Base-by-base conservation (phyloP, 2,888 invertebrate species). In the Leucoptera coffeella region DNA sequence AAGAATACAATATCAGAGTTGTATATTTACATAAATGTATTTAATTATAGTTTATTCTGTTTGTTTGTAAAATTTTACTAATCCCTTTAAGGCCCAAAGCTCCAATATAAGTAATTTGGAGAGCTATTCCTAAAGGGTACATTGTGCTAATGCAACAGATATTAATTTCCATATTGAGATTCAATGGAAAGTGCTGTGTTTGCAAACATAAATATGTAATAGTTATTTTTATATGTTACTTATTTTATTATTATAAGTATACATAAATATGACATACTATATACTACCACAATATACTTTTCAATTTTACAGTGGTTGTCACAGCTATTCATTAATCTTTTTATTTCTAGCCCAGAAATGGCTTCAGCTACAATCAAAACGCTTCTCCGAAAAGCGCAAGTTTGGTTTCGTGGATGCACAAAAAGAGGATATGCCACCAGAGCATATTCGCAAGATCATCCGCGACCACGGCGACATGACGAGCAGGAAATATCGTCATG, bases 401-500 rank as follows among this genome's bases (percentile, higher is more conserved):
- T 92, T 97, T 56, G 99, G 99, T 0, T 99, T 97, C 59, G 88
- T 97, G 3, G 97, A 99, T 62, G 92, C 96, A 0, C 97, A 97
- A 50, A 99, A 99, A 54, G 99, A 99, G 52, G 97, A 99, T 38
- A 97, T 99, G 97, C 99, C 99, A 8, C 95, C 97, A 0, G 99
- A 99, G 53, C 97, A 99, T 60, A 93, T 99, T 32, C 77, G 99
- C 13, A 99, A 99, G 65, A 99, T 99, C 45, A 96, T 99, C 36
- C 78, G 97, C 29, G 99, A 99, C 62, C 99, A 99, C 60, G 99
- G 99, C 17, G 99, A 99, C 53, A 99, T 99, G 99, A 96, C 95
- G 20, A 96, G 94, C 45, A 77, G 97, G 25, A 99, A 99, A 65
- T 99, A 95, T 58, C 78, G 97, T 28, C 97, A 99, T 49, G 99